Evolutionary conservation across 2,888 invertebrate genomes (phyloP), one percentile per base, ranked within the genome.

Genomic region (Lasioglossum zephyrum): DNA sequence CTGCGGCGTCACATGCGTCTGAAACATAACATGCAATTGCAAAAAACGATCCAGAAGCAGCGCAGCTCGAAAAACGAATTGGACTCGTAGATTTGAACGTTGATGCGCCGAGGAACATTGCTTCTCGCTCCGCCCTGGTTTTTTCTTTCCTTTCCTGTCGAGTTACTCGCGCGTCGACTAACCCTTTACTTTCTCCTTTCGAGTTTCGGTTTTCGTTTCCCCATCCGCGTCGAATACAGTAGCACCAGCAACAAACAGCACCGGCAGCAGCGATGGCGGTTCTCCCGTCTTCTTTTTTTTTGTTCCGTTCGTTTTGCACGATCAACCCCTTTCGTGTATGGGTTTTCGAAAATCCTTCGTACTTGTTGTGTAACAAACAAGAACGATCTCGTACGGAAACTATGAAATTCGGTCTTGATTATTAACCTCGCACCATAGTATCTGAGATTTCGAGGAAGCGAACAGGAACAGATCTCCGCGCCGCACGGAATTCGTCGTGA

Each of bases 21-120:
- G 92, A 95, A 95, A 93, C 95, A 95, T 92, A 95, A 95, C 89
- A 94, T 95, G 94, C 95, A 95, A 93, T 95, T 94, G 95, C 95
- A 94, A 94, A 95, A 95, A 92, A 94, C 93, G 90, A 94, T 94
- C 92, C 94, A 94, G 92, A 95, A 94, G 91, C 95, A 93, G 92
- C 94, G 94, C 87, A 93, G 87, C 89, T 90, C 93, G 88, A 94
- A 92, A 92, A 92, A 91, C 91, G 92, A 92, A 92, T 93, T 93
- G 91, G 93, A 94, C 92, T 94, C 93, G 87, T 93, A 94, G 93
- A 90, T 84, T 74, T 75, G n/a, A 53, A 39, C 73, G 78, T 72
- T 66, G 81, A 77, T 60, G 73, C 53, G 70, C 70, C 87, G 83
- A 83, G 79, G 77, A 76, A 79, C 79, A 77, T 88, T 84, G 86